Percentiles rank a stretch among this genome's conserved stretches.
Evolutionary conservation across 2,888 invertebrate species (phyloP).

Genomic region (Cheiracanthium punctorium): DNA sequence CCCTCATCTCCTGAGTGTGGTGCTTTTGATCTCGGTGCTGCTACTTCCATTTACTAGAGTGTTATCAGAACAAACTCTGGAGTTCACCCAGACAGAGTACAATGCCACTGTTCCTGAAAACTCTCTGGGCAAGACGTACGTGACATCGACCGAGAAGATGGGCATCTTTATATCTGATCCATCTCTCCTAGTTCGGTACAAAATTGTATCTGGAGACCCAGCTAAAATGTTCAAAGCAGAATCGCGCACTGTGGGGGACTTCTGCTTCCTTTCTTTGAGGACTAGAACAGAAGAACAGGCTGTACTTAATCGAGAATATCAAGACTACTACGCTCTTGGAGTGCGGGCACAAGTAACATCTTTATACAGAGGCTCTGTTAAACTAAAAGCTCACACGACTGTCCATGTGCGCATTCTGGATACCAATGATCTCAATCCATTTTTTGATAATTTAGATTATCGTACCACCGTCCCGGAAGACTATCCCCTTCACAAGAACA

Average conservation of each 20-base stretch:
- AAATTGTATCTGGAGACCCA: constrained; percentile 90
- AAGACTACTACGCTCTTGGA: constrained; percentile 87
- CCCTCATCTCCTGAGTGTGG: constrained; percentile 1
- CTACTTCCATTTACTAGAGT: background rate
- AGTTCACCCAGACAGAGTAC: constrained; percentile 85
- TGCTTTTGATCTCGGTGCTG: constrained; percentile 33
- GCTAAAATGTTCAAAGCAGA: constrained; percentile 95
- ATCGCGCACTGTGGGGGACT: constrained; percentile 90
- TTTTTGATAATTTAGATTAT: constrained; percentile 92
- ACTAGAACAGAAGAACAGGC: constrained; percentile 91
- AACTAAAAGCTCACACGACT: constrained; percentile 83
- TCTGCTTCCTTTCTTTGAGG: constrained; percentile 92
- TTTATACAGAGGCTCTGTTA: constrained; percentile 78
- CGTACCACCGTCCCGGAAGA: constrained; percentile 90
- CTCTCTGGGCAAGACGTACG: constrained; percentile 90
- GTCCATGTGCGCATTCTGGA: constrained; percentile 86
- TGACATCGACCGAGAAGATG: constrained; percentile 84
- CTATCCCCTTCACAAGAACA: constrained; percentile 87
- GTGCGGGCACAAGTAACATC: constrained; percentile 82
- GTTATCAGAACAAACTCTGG: constrained; percentile 38
- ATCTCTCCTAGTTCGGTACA: constrained; percentile 82
- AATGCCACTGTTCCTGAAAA: constrained; percentile 95
- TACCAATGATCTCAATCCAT: constrained; percentile 93
- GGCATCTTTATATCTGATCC: constrained; percentile 82
- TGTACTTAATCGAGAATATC: constrained; percentile 94